Percentiles rank a stretch among this genome's conserved stretches.
phyloP scores from a whole-genome alignment of 1,140 invertebrate genomes.

The Andrena cerasifolii region DNA sequence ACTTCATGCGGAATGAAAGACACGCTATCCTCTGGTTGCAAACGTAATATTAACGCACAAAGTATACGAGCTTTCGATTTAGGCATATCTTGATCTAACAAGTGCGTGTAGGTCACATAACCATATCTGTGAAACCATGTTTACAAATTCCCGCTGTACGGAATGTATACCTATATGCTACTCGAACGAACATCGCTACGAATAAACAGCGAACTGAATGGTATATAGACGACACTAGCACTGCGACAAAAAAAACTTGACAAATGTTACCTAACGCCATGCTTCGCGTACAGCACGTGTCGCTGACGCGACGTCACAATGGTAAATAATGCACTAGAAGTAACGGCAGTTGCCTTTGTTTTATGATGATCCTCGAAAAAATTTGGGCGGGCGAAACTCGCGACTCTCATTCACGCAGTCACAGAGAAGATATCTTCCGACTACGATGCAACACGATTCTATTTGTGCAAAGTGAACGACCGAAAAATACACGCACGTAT shows the following conservation, averaged over 20 bases:
- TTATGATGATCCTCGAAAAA: too few species aligned
- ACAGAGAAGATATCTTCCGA: neutral
- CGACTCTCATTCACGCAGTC: neutral
- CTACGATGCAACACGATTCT: neutral
- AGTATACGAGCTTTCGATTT: neutral
- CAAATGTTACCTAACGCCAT: slow-evolving; percentile 41
- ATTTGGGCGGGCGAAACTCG: neutral
- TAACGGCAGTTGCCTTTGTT: too few species aligned
- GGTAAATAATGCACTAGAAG: slow-evolving; percentile 25
- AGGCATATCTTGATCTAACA: neutral
- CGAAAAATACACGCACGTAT: neutral
- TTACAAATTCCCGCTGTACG: too few species aligned
- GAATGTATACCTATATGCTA: too few species aligned
- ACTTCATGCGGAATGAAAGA: neutral
- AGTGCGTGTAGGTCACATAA: too few species aligned
- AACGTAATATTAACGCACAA: neutral
- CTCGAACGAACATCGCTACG: neutral
- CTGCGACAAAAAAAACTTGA: neutral
- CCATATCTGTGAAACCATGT: too few species aligned
- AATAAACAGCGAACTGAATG: neutral
- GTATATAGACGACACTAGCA: neutral
- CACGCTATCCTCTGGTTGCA: neutral
- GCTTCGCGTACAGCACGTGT: slow-evolving; percentile 18
- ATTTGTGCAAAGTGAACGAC: neutral
- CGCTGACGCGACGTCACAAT: slow-evolving; percentile 16